Base-by-base conservation (phyloP, 2,113 vertebrate genomes). In the Chrysemys picta region DNA sequence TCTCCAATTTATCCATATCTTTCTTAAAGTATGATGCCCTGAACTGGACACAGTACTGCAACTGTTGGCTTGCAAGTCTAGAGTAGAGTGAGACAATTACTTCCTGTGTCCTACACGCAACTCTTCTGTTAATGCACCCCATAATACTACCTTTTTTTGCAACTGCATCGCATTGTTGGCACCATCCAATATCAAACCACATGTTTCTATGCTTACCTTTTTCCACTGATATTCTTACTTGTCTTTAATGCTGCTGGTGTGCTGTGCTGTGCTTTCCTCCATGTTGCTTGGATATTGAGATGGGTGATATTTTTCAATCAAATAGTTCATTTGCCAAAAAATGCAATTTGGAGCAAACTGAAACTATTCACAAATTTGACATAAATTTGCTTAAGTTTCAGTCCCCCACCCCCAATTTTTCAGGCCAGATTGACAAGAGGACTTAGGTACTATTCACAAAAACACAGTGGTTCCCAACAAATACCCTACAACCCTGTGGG, bases 221-320 rank as follows among this genome's bases (percentile, higher is more conserved):
- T 3, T 6, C 8, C 82, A 11, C 5, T 87, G 1, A 0, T 52
- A 42, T 3, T 2, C 1, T 59, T 47, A 50, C 6, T 52, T 53
- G 1, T 57, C 50, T 91, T 38, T 16, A 10, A 6, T 59, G 42
- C 24, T 85, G 31, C 52, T 72, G 31, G 31, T 65, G 14, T 19
- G 1, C 2, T 47, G 14, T 19, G 1, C 2, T 47, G 38, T 12
- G 49, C 42, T 84, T 1, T 25, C 24, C n/a, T 27, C 47, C 3
- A 0, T 0, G 0, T 65, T 65, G 14, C 31, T 35, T 35, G 31
- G 62, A 16, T 12, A 65, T 35, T 14, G 62, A 65, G 14, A 65
- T 65, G 31, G 16, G 31, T 65, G 62, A 65, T 65, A 65, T 65
- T 31, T 65, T 65, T 65, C 62, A 35, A 35, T 8, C 31, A 35